Conservation (phyloP, 2,797 vertebrate genomes). For the Saguinus oedipus region DNA sequence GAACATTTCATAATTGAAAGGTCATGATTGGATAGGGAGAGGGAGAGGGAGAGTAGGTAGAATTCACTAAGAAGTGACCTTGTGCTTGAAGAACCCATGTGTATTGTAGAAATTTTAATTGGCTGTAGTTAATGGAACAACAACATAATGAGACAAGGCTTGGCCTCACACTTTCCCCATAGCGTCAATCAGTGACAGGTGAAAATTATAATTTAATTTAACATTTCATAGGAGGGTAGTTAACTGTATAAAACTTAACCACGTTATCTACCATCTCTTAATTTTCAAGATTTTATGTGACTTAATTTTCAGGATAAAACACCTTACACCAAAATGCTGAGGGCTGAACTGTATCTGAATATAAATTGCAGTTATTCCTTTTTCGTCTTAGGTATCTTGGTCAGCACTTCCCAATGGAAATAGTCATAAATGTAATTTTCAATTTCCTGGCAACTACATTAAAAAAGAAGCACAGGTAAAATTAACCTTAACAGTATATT, state of each 20-base stretch:
- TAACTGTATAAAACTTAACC: not conserved
- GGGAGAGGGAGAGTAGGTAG: not conserved
- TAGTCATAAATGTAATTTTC: not conserved
- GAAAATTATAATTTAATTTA: not conserved
- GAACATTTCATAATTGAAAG: not conserved
- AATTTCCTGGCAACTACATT: not conserved
- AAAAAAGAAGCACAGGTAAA: not conserved
- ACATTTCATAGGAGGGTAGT: not conserved
- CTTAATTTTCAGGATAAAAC: not conserved
- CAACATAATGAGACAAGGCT: not conserved
- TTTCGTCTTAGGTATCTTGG: not conserved
- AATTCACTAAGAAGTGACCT: not conserved
- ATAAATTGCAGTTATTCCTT: not conserved
- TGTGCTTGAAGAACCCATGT: not conserved
- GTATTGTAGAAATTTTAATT: not conserved
- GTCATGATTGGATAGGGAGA: not conserved
- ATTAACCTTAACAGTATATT: not conserved
- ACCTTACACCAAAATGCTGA: not conserved
- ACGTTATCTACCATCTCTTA: not conserved
- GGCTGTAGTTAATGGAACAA: not conserved
- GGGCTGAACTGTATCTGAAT: not conserved
- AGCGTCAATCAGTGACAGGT: not conserved
- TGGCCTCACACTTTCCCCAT: fast-evolving
- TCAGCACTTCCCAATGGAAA: not conserved
- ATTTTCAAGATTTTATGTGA: not conserved